phyloP scores from a whole-genome alignment of 2,797 vertebrate genomes.

The Saxicola maurus region DNA sequence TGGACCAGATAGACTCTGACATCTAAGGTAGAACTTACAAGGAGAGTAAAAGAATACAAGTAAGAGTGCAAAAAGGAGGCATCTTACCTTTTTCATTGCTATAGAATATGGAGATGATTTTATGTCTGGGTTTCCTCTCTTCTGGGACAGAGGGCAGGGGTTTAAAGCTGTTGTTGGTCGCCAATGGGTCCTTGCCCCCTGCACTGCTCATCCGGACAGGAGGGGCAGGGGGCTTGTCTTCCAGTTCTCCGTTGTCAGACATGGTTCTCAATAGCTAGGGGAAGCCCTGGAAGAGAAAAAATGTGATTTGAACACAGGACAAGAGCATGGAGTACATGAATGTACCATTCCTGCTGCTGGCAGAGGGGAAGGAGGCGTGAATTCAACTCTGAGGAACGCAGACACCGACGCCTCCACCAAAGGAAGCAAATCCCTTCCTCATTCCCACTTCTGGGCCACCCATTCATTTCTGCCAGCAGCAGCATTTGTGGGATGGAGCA shows the following conservation, averaged over 20 bases:
- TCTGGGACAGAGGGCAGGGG: conserved; percentile 95
- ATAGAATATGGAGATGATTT: conserved; percentile 96
- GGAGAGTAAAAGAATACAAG: not conserved
- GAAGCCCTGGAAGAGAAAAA: conserved; percentile 48
- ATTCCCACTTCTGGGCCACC: not conserved
- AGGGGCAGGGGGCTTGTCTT: conserved; percentile 95
- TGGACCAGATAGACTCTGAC: not conserved
- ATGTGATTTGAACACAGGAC: not conserved
- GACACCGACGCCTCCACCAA: not conserved
- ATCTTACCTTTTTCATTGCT: conserved; percentile 87
- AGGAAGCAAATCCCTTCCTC: not conserved
- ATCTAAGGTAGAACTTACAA: not conserved
- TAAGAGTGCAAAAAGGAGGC: not conserved
- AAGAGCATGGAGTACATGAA: not conserved
- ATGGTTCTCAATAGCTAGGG: conserved; percentile 74
- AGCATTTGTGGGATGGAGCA: not conserved
- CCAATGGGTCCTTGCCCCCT: conserved; percentile 81
- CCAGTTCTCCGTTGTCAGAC: conserved; percentile 94
- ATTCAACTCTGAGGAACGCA: not conserved
- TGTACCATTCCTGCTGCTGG: not conserved
- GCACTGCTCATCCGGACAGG: conserved; percentile 91
- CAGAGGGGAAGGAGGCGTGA: not conserved
- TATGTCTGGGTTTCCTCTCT: conserved; percentile 90
- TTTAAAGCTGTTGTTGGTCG: conserved; percentile 91
- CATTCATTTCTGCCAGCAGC: not conserved